phyloP scores from a whole-genome alignment of 2,888 invertebrate genomes.

The Rutpela maculata region DNA sequence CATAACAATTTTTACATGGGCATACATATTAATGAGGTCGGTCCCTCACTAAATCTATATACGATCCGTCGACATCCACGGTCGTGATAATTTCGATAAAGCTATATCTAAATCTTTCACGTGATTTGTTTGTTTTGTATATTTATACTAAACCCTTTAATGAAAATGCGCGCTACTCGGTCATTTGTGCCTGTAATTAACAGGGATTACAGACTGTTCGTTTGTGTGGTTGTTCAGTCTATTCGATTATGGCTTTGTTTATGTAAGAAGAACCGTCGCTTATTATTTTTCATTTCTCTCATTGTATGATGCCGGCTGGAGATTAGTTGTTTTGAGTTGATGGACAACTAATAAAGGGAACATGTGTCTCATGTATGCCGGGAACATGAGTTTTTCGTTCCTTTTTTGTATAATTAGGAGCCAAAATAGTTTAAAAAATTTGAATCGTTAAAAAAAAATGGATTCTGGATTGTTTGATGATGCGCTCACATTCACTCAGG shows the following conservation, averaged over 20 bases:
- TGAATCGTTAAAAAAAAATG: no score
- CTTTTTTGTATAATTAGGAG: no score
- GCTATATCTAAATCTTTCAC: constrained; percentile 37
- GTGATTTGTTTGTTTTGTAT: constrained; percentile 55
- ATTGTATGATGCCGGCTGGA: neutral
- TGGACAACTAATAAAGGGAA: no score
- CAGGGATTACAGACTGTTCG: constrained; percentile 56
- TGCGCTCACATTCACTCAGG: no score
- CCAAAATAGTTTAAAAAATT: no score
- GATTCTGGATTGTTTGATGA: no score
- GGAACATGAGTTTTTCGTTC: no score
- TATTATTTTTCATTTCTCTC: constrained; percentile 21
- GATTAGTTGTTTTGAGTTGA: neutral
- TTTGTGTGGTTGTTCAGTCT: constrained; percentile 23
- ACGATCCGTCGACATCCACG: constrained; percentile 2
- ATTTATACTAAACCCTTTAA: constrained; percentile 58
- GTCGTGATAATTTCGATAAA: constrained; percentile 22
- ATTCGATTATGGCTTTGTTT: constrained; percentile 40
- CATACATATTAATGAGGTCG: constrained; percentile 16
- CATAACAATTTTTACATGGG: constrained; percentile 10
- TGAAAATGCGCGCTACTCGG: constrained; percentile 57
- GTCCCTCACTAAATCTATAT: constrained; percentile 3
- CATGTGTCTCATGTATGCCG: no score
- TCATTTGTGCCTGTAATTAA: constrained; percentile 64
- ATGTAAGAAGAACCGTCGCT: constrained; percentile 30